Evolutionary conservation across 2,797 vertebrate species (phyloP), one percentile per base, ranked within the genome.

Genomic region (Phyllotis vaccarum): DNA sequence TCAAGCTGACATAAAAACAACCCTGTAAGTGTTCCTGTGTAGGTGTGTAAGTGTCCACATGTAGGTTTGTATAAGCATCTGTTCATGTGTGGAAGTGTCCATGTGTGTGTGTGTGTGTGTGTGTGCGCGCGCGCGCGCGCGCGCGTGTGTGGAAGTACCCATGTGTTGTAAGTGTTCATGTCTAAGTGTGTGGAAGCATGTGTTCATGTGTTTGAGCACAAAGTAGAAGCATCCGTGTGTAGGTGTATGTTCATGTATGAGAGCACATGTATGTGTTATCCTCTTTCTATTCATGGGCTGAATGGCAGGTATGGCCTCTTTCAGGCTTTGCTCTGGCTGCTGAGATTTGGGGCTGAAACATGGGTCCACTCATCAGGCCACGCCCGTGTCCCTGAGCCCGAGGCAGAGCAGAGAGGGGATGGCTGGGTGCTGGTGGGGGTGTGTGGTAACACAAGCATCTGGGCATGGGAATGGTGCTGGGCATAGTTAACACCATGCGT

Each of bases 221-320:
- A n/a, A n/a, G 40, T 75, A 14, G 13, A 11, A 34, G 72, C n/a
- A 8, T 19, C n/a, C 66, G 10, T 37, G 34, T 60, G 58, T 11
- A 29, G 29, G 13, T n/a, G 66, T 68, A 34, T 75, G 46, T 78
- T 31, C 62, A n/a, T 22, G 21, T 66, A 16, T 22, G 43, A 56
- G 34, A 13, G 78, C 52, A 8, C 19, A 52, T 52, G 29, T 78
- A 10, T 79, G 49, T 54, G 76, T 52, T 8, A 29, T 1, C 0
- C 9, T 52, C 70, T 17, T n/a, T 2, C 0, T 12, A 56, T 6
- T 1, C 16, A 49, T 17, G 19, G 62, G 93, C 19, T 4, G 12
- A 27, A 29, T 29, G 76, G 58, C 88, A 58, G 86, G 62, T 86
- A 80, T 76, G 83, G 64, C 58, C 78, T 78, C 27, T 31, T 34